Evolutionary conservation across 2,888 invertebrate genomes (phyloP), one percentile per base, ranked within the genome.

Genomic region (Ptilodon capucinus): DNA sequence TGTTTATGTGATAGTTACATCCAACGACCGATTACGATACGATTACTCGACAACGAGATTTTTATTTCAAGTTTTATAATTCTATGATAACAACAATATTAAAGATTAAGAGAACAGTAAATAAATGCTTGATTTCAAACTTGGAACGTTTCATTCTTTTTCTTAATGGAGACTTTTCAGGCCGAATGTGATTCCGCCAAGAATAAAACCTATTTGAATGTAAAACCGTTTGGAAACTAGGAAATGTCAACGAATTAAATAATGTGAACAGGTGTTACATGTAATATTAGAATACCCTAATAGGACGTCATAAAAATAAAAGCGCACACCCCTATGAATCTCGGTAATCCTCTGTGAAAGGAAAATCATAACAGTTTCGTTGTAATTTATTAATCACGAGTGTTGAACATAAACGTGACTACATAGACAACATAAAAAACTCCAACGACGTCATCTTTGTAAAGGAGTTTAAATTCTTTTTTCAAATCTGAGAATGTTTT

Each of bases 301-400:
- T 70, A 59, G 64, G 61, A 63, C 49, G 63, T 65, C 68, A 71
- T 81, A 81, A 80, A 81, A 79, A 79, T 79, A 74, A 72, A 71
- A 55, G 55, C 60, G 61, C 61, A 55, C 61, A 64, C 62, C 65
- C 8, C 35, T 71, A 68, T 72, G 71, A 74, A 79, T 70, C 75
- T 72, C 58, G 54, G 65, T 84, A 84, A 86, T 82, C 80, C 81
- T 71, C 61, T 68, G 68, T 77, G 74, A 79, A 81, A 74, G 68
- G 75, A 75, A 76, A 75, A 68, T 77, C 76, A 81, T 82, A 84
- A 77, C 73, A 66, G 59, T 70, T 69, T 68, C 44, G 62, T 65
- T 65, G 73, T 78, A 82, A 84, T 83, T 82, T 80, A 81, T 82
- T 81, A 79, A 81, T 79, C 72, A 78, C 75, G 56, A 73, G 71